phyloP scores from a whole-genome alignment of 2,888 invertebrate genomes.

The Azorinus chamasolen region DNA sequence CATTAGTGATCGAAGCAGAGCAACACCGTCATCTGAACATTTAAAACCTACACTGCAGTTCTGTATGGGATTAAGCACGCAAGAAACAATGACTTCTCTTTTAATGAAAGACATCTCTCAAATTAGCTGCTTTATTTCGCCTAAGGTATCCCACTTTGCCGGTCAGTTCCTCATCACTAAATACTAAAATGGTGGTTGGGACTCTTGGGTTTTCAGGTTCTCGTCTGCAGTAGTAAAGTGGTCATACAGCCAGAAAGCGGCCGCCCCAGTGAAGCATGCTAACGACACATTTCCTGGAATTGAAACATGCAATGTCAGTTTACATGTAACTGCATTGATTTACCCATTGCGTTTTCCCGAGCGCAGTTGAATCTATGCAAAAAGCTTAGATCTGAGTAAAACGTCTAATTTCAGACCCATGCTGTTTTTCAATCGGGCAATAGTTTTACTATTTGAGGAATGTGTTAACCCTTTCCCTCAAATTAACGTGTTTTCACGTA shows the following conservation, averaged over 20 bases:
- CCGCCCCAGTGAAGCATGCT: slow-evolving; percentile 54
- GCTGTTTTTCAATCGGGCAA: too few species aligned
- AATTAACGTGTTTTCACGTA: too few species aligned
- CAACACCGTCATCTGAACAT: too few species aligned
- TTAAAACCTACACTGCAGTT: slow-evolving; percentile 30
- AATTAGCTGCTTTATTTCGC: slow-evolving; percentile 34
- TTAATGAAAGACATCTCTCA: slow-evolving; percentile 16
- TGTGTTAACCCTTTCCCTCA: too few species aligned
- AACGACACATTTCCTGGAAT: slow-evolving; percentile 36
- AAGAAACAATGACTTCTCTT: slow-evolving; percentile 12
- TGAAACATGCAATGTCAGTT: too few species aligned
- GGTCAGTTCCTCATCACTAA: background rate
- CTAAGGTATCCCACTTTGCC: slow-evolving; percentile 28
- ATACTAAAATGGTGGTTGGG: slow-evolving; percentile 45
- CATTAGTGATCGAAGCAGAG: too few species aligned
- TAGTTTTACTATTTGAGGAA: too few species aligned
- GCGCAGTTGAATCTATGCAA: too few species aligned
- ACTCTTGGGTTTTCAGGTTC: slow-evolving; percentile 43
- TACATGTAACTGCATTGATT: too few species aligned
- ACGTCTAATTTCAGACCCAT: too few species aligned
- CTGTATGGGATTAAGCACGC: slow-evolving; percentile 37
- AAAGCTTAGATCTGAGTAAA: too few species aligned
- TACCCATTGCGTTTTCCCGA: too few species aligned
- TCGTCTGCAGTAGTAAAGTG: slow-evolving; percentile 36
- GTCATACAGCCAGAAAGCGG: slow-evolving; percentile 28